These are phyloP conservation scores for Pollenia labialis DNA, from an alignment of 2,888 invertebrate species.

Conservation along the genomic window DNA sequence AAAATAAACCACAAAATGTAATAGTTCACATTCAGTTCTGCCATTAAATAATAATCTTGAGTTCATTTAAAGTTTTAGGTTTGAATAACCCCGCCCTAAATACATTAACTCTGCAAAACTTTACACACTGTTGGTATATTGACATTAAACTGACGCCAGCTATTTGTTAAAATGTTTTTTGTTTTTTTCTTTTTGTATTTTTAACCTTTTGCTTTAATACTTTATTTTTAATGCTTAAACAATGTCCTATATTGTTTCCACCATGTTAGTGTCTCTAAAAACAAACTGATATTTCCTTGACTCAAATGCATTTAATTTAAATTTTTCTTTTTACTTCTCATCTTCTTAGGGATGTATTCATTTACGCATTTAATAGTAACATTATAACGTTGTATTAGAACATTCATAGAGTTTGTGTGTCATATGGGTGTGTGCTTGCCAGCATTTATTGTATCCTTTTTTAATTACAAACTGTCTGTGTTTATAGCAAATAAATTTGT, in stretches of 20 bases:
- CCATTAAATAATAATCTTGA: not conserved
- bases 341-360: not conserved
- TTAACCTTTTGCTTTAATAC: not conserved
- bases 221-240: constrained; percentile 32
- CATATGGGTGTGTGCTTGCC: not conserved
- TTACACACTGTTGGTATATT: not conserved
- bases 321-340: not conserved
- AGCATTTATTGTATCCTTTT: constrained; percentile 2
- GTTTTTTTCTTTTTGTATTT: not conserved
- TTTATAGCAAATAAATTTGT: not conserved
- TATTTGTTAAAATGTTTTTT: constrained; percentile 21
- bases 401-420: not conserved
- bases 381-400: too few relatives aligned
- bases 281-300: constrained; percentile 44
- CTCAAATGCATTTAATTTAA: constrained; percentile 47
- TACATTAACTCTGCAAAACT: not conserved
- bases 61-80: constrained; percentile 14
- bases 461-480: constrained; percentile 53
- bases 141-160: constrained; percentile 58
- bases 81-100: constrained; percentile 26
- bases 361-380: not conserved
- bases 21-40: not conserved
- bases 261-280: constrained; percentile 20
- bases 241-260: constrained; percentile 39
- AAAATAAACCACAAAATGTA: too few relatives aligned